Conservation (phyloP, 2,888 invertebrate genomes). For the Drosophila kanekoi region DNA sequence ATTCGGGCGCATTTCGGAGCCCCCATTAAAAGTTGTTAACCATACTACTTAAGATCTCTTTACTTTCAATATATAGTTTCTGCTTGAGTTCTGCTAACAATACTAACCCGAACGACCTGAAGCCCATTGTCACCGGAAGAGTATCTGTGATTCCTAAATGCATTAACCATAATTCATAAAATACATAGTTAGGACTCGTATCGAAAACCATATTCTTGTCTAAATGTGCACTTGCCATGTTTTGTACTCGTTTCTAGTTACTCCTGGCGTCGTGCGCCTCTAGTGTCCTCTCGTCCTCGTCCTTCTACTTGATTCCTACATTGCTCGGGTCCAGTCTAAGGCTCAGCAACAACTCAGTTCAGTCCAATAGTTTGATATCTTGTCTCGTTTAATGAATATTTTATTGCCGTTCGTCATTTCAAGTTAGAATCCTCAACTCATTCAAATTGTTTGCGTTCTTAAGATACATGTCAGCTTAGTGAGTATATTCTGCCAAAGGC, state of each 20-base stretch:
- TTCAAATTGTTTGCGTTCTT: constrained; percentile 44
- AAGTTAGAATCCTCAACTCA: constrained; percentile 47
- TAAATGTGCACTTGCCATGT: constrained; percentile 56
- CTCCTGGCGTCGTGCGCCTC: constrained; percentile 82
- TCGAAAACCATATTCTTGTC: constrained; percentile 32
- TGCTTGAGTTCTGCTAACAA: constrained; percentile 54
- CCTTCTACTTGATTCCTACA: constrained; percentile 62
- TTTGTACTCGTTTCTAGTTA: constrained; percentile 82
- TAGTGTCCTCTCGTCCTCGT: constrained; percentile 59
- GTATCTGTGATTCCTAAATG: constrained; percentile 33
- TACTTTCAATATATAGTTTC: constrained; percentile 19
- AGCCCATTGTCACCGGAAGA: constrained; percentile 14
- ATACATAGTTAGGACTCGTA: constrained; percentile 13
- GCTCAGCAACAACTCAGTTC: constrained; percentile 53
- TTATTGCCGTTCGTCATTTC: constrained; percentile 44
- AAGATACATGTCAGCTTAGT: constrained; percentile 67
- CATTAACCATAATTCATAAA: constrained; percentile 37
- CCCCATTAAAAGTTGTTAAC: constrained; percentile 42
- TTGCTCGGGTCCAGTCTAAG: constrained; percentile 51
- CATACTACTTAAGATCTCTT: constrained; percentile 42
- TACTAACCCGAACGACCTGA: constrained; percentile 39
- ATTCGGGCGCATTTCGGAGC: constrained; percentile 15
- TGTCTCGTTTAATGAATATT: constrained; percentile 49
- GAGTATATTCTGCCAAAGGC: constrained; percentile 60
- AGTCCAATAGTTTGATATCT: constrained; percentile 43